Evolutionary conservation across 2,888 invertebrate genomes (phyloP).

Genomic region (Crossocerus cetratus): DNA sequence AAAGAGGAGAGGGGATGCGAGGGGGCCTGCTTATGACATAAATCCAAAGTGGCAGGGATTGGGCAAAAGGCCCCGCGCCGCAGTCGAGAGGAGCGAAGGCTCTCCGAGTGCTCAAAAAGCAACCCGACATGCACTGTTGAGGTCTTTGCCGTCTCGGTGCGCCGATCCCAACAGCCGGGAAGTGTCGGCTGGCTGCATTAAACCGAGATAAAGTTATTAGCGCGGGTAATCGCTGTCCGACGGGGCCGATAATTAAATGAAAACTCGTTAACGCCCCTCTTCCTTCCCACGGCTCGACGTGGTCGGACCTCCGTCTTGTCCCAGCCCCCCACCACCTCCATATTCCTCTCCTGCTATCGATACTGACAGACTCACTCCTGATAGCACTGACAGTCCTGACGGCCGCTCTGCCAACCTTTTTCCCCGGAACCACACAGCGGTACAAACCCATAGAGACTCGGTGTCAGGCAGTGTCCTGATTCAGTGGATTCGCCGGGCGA

Average conservation of each 20-base stretch:
- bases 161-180: background rate
- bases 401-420: background rate
- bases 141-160: background rate
- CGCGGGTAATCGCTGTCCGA: constrained; percentile 35
- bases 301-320: constrained; percentile 11
- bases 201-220: constrained; percentile 39
- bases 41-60: background rate
- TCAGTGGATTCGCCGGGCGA: background rate
- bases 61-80: background rate
- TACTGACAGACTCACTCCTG: constrained; percentile 15
- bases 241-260: constrained; percentile 42
- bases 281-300: constrained; percentile 11
- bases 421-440: background rate
- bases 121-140: too few relatives aligned
- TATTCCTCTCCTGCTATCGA: constrained; percentile 20
- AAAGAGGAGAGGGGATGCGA: too few relatives aligned
- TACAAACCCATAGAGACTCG: background rate
- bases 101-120: too few relatives aligned
- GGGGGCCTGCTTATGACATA: background rate
- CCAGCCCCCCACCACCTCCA: background rate
- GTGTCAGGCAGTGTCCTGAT: background rate
- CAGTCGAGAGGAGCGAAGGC: background rate
- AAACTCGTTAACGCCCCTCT: constrained; percentile 39
- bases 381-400: background rate
- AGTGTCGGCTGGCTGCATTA: constrained; percentile 1